Conservation (phyloP, 2,113 vertebrate genomes). For the Hyaena hyaena region DNA sequence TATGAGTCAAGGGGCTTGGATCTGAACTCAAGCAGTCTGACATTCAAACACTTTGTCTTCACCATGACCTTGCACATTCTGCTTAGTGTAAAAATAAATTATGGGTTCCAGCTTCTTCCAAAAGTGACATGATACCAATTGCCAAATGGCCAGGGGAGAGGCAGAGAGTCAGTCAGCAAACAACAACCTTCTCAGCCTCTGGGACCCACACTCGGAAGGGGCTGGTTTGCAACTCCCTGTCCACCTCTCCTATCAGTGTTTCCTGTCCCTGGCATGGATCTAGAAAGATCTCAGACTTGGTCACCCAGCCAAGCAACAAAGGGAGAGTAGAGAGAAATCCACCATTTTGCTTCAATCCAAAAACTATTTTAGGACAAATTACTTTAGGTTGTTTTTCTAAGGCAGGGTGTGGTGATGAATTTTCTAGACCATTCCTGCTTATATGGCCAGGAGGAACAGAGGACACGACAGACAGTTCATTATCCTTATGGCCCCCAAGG, state of each 20-base stretch:
- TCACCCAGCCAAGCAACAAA: background rate
- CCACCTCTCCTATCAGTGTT: rapidly evolving
- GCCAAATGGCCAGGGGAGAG: background rate
- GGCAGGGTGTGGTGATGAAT: background rate
- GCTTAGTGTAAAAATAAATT: too few relatives aligned
- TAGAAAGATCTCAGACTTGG: background rate
- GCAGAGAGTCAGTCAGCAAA: rapidly evolving
- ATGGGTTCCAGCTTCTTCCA: background rate
- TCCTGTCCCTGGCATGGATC: rapidly evolving
- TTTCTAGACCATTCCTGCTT: background rate
- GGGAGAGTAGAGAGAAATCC: too few relatives aligned
- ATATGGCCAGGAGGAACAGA: too few relatives aligned
- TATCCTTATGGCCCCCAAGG: background rate
- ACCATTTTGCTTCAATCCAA: background rate
- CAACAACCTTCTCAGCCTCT: background rate
- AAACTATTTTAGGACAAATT: background rate
- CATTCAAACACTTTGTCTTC: background rate
- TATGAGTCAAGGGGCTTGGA: background rate
- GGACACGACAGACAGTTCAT: background rate
- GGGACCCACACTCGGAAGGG: background rate
- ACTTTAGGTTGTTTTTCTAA: background rate
- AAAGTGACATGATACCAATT: rapidly evolving
- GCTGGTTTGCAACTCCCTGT: too few relatives aligned
- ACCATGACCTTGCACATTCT: background rate
- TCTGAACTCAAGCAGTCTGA: background rate